These are phyloP conservation scores for Ceyx cyanopectus DNA, from an alignment of 2,113 vertebrate genomes.

Conservation along the genomic window DNA sequence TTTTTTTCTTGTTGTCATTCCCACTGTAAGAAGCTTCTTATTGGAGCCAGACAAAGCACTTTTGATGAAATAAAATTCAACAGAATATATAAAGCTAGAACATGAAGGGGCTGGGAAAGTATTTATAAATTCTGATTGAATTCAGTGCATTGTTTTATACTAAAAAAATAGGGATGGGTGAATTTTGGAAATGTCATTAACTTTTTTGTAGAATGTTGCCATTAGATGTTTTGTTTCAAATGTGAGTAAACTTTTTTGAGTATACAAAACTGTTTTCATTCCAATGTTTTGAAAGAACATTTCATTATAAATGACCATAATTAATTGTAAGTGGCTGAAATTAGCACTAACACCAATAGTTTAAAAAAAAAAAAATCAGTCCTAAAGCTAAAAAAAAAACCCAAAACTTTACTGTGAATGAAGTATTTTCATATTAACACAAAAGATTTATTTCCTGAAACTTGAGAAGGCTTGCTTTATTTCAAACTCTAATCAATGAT, in stretches of 20 bases:
- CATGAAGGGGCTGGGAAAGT: not conserved
- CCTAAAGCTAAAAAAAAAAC: not conserved
- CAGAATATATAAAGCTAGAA: not conserved
- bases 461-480: not conserved
- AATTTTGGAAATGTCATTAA: not conserved
- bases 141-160: not conserved
- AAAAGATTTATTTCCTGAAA: not conserved
- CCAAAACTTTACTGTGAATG: not conserved
- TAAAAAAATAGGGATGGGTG: not conserved
- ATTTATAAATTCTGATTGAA: not conserved
- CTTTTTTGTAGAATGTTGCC: not conserved
- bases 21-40: not conserved
- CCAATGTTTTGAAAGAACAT: not conserved
- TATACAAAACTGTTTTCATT: not conserved
- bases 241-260: not conserved
- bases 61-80: not conserved
- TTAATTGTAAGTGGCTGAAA: not conserved
- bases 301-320: not conserved
- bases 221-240: not conserved
- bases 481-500: not conserved
- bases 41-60: not conserved
- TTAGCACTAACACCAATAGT: not conserved
- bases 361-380: not conserved
- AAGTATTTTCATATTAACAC: not conserved
- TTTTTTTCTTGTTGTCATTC: not conserved